Percentiles rank a stretch among this genome's conserved stretches.
phyloP scores from a whole-genome alignment of 2,888 invertebrate species.

The Synergus laeviventris region DNA sequence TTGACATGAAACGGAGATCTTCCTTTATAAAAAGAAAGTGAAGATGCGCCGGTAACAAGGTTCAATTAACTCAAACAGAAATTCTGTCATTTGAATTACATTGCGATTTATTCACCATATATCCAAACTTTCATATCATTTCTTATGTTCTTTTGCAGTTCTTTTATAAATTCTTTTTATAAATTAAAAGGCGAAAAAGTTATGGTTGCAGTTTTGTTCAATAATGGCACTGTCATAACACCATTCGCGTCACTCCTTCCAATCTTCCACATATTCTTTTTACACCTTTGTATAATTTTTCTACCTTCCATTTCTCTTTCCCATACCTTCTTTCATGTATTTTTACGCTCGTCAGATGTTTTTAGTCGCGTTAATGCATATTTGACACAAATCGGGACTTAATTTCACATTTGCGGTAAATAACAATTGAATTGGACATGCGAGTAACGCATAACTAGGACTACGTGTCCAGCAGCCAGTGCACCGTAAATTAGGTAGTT shows the following conservation, averaged over 20 bases:
- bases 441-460: background rate
- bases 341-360: background rate
- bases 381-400: background rate
- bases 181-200: no score
- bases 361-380: background rate
- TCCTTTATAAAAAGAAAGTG: background rate
- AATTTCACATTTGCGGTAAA: slow-evolving; percentile 8
- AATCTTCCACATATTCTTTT: no score
- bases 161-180: no score
- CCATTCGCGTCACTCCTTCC: no score
- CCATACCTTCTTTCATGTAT: background rate
- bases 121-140: no score
- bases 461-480: background rate
- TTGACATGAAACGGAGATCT: background rate
- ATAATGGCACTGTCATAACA: no score
- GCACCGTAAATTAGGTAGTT: slow-evolving; percentile 24
- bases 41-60: background rate
- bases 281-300: no score
- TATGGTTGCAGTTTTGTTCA: no score
- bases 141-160: no score
- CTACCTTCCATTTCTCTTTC: no score
- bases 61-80: background rate
- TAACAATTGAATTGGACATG: slow-evolving; percentile 31
- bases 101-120: no score
- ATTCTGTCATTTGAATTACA: background rate